Base-by-base conservation (phyloP, 2,113 vertebrate species). In the Glareola pratincola region DNA sequence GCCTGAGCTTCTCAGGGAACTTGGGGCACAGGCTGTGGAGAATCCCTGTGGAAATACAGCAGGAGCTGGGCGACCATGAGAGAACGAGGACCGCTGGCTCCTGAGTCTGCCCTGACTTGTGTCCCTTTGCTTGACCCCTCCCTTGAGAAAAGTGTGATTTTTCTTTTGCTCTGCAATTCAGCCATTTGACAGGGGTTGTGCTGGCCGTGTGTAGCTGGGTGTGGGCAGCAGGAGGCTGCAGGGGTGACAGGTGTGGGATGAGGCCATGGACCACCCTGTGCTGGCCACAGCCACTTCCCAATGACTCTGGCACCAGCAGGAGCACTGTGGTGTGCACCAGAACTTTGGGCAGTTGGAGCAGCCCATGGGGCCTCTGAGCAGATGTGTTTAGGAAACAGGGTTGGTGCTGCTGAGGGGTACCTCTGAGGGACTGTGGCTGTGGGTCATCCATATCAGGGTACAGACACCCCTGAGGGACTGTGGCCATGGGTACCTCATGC, bases 21-120 rank as follows among this genome's bases (percentile, higher is more conserved):
- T 69, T 80, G 34, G 36, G 84, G 39, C 12, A 48, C 0, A 4
- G 51, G 47, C 43, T 68, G 0, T 27, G n/a, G 56, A 57, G 51
- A 29, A 11, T 67, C 6, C 13, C 5, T 47, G 26, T 2, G 8
- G 5, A 85, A 85, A 20, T 22, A 59, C 3, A 29, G 29, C 10
- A 59, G 57, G 26, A 64, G 6, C 12, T 76, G 59, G 6, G 20
- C 3, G 5, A 10, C 29, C 3, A 1, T 5, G 51, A 41, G 37
- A 71, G 34, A 32, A 6, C 26, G 0, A 3, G 51, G 37, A 53
- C 19, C 1, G 2, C 37, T 36, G n/a, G 19, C 30, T 82, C 2
- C 2, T 0, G 8, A 36, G 8, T 19, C 22, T 0, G 2, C 32
- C 76, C 39, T 0, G 1, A 5, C 22, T 54, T 2, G 1, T 41